A percentile compares a stretch with the other conserved stretches of the same genome.
Conservation (phyloP, 2,113 vertebrate species). For the Erinaceus europaeus region DNA sequence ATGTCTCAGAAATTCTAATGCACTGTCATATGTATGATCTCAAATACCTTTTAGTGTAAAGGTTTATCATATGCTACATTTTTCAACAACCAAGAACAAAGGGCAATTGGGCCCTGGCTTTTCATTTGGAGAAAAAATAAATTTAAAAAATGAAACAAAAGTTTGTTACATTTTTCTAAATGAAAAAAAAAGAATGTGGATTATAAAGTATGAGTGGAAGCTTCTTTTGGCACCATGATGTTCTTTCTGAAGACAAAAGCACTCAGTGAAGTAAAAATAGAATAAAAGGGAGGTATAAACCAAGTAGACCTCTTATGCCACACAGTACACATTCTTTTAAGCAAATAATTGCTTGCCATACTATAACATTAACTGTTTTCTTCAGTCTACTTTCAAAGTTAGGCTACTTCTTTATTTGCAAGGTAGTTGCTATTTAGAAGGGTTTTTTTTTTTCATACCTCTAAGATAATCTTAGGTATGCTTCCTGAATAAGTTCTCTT, state of each 20-base stretch:
- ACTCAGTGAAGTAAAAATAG: neutral
- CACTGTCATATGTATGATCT: neutral
- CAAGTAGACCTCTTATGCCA: neutral
- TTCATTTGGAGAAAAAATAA: slow-evolving; percentile 19
- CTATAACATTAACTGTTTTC: neutral
- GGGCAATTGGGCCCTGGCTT: neutral
- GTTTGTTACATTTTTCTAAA: neutral
- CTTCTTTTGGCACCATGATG: slow-evolving; percentile 32
- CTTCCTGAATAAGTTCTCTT: neutral
- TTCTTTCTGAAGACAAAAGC: slow-evolving; percentile 41
- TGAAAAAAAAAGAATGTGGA: slow-evolving; percentile 28
- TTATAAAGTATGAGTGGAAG: neutral
- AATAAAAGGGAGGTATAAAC: neutral
- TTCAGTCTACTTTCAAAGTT: neutral
- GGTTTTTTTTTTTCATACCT: neutral
- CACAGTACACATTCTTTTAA: neutral
- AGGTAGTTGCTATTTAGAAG: neutral
- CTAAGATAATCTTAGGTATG: neutral
- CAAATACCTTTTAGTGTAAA: slow-evolving; percentile 7
- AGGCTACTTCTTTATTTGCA: slow-evolving; percentile 27
- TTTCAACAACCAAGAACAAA: slow-evolving; percentile 37
- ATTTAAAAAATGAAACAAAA: neutral
- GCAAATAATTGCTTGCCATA: neutral
- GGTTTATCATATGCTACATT: slow-evolving; percentile 48
- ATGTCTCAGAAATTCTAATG: neutral